Evolutionary conservation across 2,797 vertebrate genomes (phyloP).

Genomic region (Chelidonichthys spinosus): DNA sequence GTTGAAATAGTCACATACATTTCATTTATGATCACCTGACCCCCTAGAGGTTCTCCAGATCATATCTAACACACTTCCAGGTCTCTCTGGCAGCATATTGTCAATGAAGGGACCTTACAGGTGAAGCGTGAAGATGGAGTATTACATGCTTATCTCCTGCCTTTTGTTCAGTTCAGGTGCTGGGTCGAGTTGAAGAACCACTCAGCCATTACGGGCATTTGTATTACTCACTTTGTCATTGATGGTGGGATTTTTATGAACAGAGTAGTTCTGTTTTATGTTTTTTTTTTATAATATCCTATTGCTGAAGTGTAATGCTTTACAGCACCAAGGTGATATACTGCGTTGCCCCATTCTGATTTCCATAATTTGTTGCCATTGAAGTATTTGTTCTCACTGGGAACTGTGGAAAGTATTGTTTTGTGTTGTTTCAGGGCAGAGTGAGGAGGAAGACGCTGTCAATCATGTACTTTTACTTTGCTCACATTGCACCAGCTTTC

Average conservation of each 20-base stretch:
- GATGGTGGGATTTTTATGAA: not conserved
- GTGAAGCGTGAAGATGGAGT: not conserved
- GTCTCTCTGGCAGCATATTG: not conserved
- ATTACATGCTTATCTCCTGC: not conserved
- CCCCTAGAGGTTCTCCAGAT: not conserved
- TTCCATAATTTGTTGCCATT: not conserved
- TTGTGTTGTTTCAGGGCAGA: constrained; percentile 10
- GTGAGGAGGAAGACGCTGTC: not conserved
- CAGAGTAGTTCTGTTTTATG: not conserved
- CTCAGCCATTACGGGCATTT: constrained; percentile 5
- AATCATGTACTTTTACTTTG: not conserved
- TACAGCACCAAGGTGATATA: not conserved
- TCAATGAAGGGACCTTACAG: not conserved
- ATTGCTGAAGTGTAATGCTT: not conserved
- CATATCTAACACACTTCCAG: not conserved
- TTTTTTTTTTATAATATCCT: constrained; percentile 1
- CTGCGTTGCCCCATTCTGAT: not conserved
- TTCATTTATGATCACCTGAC: not conserved
- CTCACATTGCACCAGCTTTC: constrained; percentile 1
- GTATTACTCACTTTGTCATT: not conserved
- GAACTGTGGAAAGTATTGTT: not conserved
- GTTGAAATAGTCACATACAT: not conserved
- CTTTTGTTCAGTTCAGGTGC: not conserved
- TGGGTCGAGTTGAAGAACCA: not conserved
- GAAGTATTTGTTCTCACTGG: not conserved